These are phyloP conservation scores for Pristionchus arcanus DNA, from an alignment of 2,888 invertebrate genomes.

Conservation along the genomic window DNA sequence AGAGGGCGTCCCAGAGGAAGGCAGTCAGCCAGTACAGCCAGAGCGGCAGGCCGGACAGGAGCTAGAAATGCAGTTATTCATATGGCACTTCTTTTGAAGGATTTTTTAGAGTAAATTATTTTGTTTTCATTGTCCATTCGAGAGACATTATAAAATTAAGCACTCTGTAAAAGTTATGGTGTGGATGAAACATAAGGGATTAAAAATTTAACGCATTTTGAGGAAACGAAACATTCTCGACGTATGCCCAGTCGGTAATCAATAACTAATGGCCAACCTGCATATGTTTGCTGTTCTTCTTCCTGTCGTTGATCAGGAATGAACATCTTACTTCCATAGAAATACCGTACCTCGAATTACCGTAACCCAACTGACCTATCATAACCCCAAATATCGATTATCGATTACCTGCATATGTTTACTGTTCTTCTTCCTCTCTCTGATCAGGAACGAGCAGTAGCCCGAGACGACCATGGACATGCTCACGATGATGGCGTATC, in stretches of 20 bases:
- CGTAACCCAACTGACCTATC: background rate
- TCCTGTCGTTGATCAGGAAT: no score
- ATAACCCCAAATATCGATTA: background rate
- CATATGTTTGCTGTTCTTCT: background rate
- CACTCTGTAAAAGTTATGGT: background rate
- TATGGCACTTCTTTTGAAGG: background rate
- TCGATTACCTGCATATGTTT: conserved; percentile 72
- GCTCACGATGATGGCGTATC: conserved; percentile 52
- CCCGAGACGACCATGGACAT: conserved; percentile 66
- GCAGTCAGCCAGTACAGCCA: conserved; percentile 74
- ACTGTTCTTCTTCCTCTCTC: conserved; percentile 74
- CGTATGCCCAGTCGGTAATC: background rate
- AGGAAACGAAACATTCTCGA: background rate
- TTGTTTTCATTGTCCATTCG: background rate
- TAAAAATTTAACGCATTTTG: no score
- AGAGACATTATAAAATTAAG: background rate
- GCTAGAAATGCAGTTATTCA: conserved; percentile 27
- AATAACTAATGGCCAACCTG: background rate
- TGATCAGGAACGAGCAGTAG: conserved; percentile 71
- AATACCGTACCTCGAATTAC: background rate
- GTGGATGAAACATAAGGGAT: background rate
- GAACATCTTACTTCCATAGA: no score
- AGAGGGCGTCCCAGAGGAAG: conserved; percentile 72
- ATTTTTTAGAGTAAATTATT: background rate
- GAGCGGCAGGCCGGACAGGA: conserved; percentile 70